phyloP scores from a whole-genome alignment of 35 echinoderm and acorn worm genomes.

The Eucidaris tribuloides region DNA sequence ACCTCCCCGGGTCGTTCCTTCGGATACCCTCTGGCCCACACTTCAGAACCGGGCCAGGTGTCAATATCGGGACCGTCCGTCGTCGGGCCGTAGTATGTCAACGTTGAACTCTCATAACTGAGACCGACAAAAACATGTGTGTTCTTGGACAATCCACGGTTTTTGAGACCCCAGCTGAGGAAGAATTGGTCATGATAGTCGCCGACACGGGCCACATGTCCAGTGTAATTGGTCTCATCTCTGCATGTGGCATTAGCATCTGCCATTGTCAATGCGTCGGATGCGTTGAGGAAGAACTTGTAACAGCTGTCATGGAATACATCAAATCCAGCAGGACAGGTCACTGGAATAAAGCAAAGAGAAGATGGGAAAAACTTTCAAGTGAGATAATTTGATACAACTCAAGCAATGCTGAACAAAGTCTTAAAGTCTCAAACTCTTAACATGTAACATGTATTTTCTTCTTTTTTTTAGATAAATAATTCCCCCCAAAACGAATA shows the following conservation, averaged over 20 bases:
- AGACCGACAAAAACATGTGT: constrained; percentile 31
- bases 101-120: constrained; percentile 14
- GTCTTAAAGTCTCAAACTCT: too few relatives aligned
- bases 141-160: not conserved
- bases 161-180: constrained; percentile 59
- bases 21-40: constrained; percentile 60
- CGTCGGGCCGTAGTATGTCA: constrained; percentile 13
- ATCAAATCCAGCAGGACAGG: constrained; percentile 58
- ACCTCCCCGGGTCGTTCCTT: not conserved
- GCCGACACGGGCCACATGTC: constrained; percentile 51
- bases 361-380: not conserved
- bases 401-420: too few relatives aligned
- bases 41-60: constrained; percentile 29
- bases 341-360: constrained; percentile 25
- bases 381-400: too few relatives aligned
- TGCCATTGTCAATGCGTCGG: not conserved
- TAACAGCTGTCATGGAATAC: constrained; percentile 70
- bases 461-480: too few relatives aligned
- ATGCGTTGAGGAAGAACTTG: not conserved
- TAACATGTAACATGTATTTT: too few relatives aligned
- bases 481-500: too few relatives aligned
- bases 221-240: constrained; percentile 40
- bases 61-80: not conserved
- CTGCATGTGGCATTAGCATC: constrained; percentile 52
- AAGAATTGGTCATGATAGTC: constrained; percentile 59